A percentile compares a stretch with the other conserved stretches of the same genome.
phyloP scores from a whole-genome alignment of 2,113 vertebrate genomes.

The Apodemus speciosus region DNA sequence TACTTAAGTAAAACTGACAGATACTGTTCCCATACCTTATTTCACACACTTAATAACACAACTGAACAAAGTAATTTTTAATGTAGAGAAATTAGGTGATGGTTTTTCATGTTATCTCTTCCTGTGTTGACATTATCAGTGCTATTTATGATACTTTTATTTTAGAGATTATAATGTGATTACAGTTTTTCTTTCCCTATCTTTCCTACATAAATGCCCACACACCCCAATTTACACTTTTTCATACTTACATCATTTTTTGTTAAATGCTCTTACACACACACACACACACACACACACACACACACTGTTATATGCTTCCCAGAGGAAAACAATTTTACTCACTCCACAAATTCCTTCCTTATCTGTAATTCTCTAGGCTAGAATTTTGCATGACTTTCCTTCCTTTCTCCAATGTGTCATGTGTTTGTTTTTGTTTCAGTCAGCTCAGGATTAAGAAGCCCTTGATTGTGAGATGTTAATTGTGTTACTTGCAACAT shows the following conservation, averaged over 20 bases:
- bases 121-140: not conserved
- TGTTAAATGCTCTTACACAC: no score
- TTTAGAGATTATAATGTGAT: not conserved
- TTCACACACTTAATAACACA: not conserved
- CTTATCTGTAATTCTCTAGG: not conserved
- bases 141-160: not conserved
- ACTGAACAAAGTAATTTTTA: not conserved
- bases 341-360: not conserved
- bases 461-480: not conserved
- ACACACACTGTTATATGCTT: not conserved
- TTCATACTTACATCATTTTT: not conserved
- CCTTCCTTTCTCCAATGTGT: not conserved
- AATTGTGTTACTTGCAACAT: not conserved
- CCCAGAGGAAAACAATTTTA: not conserved
- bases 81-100: not conserved
- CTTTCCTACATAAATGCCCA: not conserved
- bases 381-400: no score
- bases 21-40: not conserved
- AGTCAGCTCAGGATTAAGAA: not conserved
- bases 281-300: not conserved
- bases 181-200: not conserved
- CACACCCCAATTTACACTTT: not conserved
- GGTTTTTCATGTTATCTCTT: not conserved
- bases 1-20: not conserved
- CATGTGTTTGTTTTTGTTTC: not conserved